phyloP scores from a whole-genome alignment of 2,797 vertebrate genomes.

The Clarias pachynema region DNA sequence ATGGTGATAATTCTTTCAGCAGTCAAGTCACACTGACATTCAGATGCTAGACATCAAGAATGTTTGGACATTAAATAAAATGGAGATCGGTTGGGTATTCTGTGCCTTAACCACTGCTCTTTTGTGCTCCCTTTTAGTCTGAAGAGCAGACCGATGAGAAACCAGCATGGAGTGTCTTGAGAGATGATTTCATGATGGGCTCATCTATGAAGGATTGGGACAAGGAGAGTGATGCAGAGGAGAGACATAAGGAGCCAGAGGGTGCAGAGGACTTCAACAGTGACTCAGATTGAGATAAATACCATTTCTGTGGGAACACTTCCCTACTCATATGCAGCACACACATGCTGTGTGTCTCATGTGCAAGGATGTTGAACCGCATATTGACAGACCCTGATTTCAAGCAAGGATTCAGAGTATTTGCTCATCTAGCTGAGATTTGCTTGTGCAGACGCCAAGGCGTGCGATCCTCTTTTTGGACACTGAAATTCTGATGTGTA shows the following conservation, averaged over 20 bases:
- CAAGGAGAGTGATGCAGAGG: constrained; percentile 78
- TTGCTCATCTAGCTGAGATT: background rate
- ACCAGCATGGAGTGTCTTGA: constrained; percentile 87
- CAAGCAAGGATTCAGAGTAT: background rate
- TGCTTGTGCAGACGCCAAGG: background rate
- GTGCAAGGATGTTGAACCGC: background rate
- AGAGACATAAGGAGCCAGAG: constrained; percentile 26
- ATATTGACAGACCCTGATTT: background rate
- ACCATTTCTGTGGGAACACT: background rate
- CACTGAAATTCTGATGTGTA: background rate
- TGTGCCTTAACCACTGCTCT: background rate
- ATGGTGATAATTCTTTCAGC: background rate
- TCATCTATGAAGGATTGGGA: constrained; percentile 98
- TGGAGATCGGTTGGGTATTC: background rate
- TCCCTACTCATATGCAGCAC: background rate
- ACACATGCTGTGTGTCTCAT: background rate
- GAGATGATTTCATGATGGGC: constrained; percentile 96
- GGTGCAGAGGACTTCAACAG: constrained; percentile 61
- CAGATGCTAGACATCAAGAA: background rate
- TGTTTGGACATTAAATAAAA: background rate
- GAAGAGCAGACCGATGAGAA: constrained; percentile 70
- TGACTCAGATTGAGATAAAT: constrained; percentile 68
- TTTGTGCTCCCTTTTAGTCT: constrained; percentile 57
- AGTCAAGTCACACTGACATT: background rate
- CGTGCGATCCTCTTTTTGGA: constrained; percentile 11